Evolutionary conservation across 2,888 invertebrate genomes (phyloP), one percentile per base, ranked within the genome.

Genomic region (Tiliacea citrago): DNA sequence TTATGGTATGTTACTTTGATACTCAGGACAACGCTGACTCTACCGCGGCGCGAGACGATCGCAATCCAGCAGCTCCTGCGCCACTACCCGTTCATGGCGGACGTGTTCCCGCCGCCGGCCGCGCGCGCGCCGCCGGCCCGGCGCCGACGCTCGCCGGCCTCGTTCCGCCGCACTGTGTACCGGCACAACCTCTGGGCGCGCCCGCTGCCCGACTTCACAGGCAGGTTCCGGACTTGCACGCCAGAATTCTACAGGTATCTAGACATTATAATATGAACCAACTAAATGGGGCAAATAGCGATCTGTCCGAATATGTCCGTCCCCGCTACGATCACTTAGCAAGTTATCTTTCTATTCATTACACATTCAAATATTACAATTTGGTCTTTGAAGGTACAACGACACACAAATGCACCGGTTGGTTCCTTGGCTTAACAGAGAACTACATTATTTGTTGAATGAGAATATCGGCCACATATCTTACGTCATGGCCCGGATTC

Each of bases 391-490:
- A 91, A 98, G 98, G 93, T 97, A 97, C 90, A 97, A 99, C 95
- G 98, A 98, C 73, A 97, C 98, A 21, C 98, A 98, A 92, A 97
- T 98, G 82, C 98, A 98, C 92, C 97, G 99, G 2, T 96, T 99
- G 72, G 97, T 98, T 81, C 98, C 98, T 1, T 99, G 99, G 98
- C 95, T 99, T 49, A 98, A 98, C 92, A 97, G 99, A 82, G 99
- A 99, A 94, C 95, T 99, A 47, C 97, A 97, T 86, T 98, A 98
- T 77, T 96, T 99, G 69, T 94, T 98, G 42, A 97, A 97, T 82
- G 97, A 97, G 84, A 97, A 97, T 88, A 93, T 97, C 3, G 97
- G 97, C 24, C 97, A 97, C 88, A 97, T 98, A 73, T 96, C 97
- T 63, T 97, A 97, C 87, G 97, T 98, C 0, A 91, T 98, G 89